phyloP scores from a whole-genome alignment of 2,797 vertebrate species.

The Antrozous pallidus region DNA sequence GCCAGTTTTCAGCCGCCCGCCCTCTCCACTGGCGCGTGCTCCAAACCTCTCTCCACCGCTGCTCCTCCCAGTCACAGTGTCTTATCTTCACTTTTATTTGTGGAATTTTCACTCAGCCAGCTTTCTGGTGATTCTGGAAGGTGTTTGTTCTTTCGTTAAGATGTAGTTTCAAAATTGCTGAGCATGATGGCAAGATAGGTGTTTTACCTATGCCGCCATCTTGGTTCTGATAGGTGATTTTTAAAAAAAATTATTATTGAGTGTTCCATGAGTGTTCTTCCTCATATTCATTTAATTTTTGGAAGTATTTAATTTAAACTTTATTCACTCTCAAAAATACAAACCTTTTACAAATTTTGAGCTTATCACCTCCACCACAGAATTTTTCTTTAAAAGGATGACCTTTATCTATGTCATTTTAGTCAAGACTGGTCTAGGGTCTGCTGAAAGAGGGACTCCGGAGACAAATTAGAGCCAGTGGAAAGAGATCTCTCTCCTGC shows the following conservation, averaged over 20 bases:
- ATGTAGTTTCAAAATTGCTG: too few species aligned
- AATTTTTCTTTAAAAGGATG: constrained; percentile 4
- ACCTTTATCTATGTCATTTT: neutral
- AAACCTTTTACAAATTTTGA: neutral
- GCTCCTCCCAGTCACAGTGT: too few species aligned
- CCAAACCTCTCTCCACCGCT: too few species aligned
- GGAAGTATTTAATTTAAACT: neutral
- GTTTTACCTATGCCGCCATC: too few species aligned
- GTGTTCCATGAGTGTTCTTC: neutral
- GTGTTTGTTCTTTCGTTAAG: too few species aligned
- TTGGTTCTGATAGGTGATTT: too few species aligned
- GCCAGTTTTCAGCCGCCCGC: too few species aligned
- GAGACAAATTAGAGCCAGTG: neutral
- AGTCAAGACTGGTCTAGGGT: neutral
- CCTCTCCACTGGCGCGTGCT: too few species aligned
- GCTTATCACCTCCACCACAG: neutral
- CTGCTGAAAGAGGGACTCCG: neutral
- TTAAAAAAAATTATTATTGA: neutral
- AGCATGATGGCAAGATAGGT: too few species aligned
- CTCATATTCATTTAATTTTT: neutral
- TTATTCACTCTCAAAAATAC: constrained; percentile 18
- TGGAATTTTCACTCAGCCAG: too few species aligned
- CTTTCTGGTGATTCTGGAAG: too few species aligned
- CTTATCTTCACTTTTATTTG: too few species aligned
- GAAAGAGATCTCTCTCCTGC: neutral